Evolutionary conservation across 2,797 vertebrate species (phyloP), one percentile per base, ranked within the genome.

Genomic region (Pyrocephalus nanus): DNA sequence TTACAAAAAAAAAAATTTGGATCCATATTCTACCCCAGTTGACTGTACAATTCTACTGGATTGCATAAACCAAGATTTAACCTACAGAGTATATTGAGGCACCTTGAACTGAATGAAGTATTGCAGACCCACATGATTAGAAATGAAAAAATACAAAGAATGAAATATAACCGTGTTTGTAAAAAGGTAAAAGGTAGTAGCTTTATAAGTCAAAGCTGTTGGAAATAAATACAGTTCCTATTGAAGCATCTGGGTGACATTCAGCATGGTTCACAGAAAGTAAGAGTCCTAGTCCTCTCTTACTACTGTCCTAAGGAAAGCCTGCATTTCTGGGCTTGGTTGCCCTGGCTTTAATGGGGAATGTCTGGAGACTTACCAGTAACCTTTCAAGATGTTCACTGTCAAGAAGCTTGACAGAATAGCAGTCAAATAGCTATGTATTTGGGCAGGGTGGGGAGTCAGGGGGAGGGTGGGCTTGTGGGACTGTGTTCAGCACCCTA

Each of bases 1-100:
- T 34, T 67, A 58, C 64, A 15, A n/a, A 93, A 75, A 29, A 34
- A 45, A 45, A 34, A 32, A 16, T 23, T 12, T n/a, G 40, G 11
- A 72, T 26, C 22, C 32, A 79, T 42, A 58, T 43, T 92, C 50
- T 91, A 42, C 25, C 5, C 12, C 9, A 36, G 8, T 65, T 92
- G 40, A 75, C 18, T 43, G 32, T 22, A 64, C 40, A 83, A 78
- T 70, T 93, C 61, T 23, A 65, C 26, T 88, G 62, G 36, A 66
- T 62, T 87, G 7, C 83, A 54, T 38, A 81, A 78, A 70, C 69
- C 58, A 86, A 55, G 25, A 78, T 83, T 93, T 93, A 90, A 25
- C n/a, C 61, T 69, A 23, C 50, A 70, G 40, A 42, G 14, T 88
- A 36, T 54, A 25, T 62, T 15, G 2, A 71, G 55, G 40, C 21